These are phyloP conservation scores for Erithacus rubecula DNA, from an alignment of 2,797 vertebrate genomes.

Conservation along the genomic window DNA sequence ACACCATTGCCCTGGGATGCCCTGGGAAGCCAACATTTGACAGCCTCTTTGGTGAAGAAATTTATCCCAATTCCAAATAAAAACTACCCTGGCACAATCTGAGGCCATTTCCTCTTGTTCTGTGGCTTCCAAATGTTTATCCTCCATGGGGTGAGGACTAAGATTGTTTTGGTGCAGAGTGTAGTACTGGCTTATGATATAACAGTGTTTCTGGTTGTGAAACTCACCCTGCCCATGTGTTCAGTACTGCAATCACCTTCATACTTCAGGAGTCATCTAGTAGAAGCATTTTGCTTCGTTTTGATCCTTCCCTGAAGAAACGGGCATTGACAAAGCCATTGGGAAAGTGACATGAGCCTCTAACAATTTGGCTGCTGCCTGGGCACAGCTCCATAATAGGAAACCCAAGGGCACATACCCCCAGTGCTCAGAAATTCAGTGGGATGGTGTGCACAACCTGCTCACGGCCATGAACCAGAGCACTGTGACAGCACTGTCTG, in stretches of 20 bases:
- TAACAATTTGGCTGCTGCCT: background rate
- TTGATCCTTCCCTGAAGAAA: background rate
- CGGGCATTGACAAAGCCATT: background rate
- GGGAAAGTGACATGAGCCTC: background rate
- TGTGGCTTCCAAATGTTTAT: background rate
- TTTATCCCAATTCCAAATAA: background rate
- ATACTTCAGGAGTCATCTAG: background rate
- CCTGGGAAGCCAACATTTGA: background rate
- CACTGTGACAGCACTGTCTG: no score
- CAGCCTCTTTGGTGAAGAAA: background rate
- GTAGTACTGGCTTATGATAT: background rate
- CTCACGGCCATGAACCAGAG: fast-evolving
- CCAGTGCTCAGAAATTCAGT: background rate
- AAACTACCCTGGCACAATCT: background rate
- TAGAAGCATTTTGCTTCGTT: background rate
- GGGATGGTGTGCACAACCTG: background rate
- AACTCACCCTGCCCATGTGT: background rate
- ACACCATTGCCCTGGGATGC: background rate
- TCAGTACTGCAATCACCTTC: background rate
- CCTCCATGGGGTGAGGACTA: no score
- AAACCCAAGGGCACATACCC: fast-evolving
- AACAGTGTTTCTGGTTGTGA: background rate
- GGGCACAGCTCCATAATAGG: fast-evolving
- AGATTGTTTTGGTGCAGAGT: background rate
- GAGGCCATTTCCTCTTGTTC: background rate